Base-by-base conservation (phyloP, 2,113 vertebrate genomes). In the Eleginops maclovinus region DNA sequence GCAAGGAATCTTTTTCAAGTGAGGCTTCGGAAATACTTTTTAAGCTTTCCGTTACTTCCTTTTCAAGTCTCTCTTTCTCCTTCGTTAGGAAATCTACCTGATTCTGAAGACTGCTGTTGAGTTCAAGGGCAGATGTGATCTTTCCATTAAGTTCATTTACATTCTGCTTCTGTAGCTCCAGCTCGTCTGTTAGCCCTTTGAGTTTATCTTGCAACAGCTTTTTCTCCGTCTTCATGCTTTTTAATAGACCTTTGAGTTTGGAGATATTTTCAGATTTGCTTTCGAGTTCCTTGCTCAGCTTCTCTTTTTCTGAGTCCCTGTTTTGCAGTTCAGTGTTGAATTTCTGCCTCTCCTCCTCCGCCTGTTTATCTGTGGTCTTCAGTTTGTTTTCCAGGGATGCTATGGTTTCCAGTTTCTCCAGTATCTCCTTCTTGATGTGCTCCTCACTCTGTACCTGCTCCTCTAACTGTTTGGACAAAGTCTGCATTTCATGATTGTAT, bases 371-470 rank as follows among this genome's bases (percentile, higher is more conserved):
- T 4, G 84, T 83, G 26, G 31, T 14, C 60, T 74, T 87, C 3
- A 96, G 88, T 26, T 91, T 93, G 41, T 86, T 69, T 82, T 96
- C 93, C 71, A 97, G 91, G 4, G 87, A 92, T 9, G 49, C 72
- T 75, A 96, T 90, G 2, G 83, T 72, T 26, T 95, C 89, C 60
- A 89, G 44, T 73, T 95, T 96, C 74, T 93, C 92, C 11, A 88
- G 77, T 55, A 95, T 72, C 8, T 78, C 88, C 46, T 81, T 83
- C 44, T 87, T 84, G 28, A 93, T 36, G 13, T 63, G 77, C 77
- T 94, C 91, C 66, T 92, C 86, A 17, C 55, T 87, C 59, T 92
- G 80, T 0, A 63, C 75, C 22, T 92, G 89, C 56, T 95, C 92
- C 58, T 71, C 77, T 36, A 96, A 74, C 19, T 92, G 92, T 40